Conservation (phyloP, 2,888 invertebrate species). For the Syrista parreyssii region DNA sequence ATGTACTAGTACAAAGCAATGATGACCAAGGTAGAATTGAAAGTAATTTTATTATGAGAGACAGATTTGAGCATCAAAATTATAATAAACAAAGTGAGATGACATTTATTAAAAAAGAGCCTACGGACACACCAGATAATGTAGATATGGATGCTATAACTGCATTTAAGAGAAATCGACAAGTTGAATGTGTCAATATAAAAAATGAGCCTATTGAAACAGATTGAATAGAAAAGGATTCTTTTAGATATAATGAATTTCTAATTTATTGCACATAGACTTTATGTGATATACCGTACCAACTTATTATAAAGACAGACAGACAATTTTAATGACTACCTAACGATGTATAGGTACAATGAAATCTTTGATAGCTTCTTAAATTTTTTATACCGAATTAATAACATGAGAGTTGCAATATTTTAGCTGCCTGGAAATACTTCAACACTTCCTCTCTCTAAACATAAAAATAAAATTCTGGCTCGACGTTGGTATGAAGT, state of each 20-base stretch:
- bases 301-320: neutral
- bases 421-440: too few species aligned
- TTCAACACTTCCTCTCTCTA: neutral
- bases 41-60: neutral
- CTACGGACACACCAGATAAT: neutral
- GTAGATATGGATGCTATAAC: neutral
- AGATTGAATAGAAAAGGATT: neutral
- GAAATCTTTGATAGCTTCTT: neutral
- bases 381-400: neutral
- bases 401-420: neutral
- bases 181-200: neutral
- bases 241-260: neutral
- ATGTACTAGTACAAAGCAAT: neutral
- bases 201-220: neutral
- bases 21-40: neutral
- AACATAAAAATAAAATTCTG: neutral
- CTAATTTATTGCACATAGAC: constrained; percentile 3
- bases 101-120: neutral
- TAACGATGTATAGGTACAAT: neutral
- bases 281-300: neutral
- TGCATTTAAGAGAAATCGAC: neutral
- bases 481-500: neutral
- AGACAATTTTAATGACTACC: neutral
- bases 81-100: neutral
- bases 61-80: neutral